Evolutionary conservation across 2,797 vertebrate species (phyloP).

Genomic region (Bradypodion ventrale): DNA sequence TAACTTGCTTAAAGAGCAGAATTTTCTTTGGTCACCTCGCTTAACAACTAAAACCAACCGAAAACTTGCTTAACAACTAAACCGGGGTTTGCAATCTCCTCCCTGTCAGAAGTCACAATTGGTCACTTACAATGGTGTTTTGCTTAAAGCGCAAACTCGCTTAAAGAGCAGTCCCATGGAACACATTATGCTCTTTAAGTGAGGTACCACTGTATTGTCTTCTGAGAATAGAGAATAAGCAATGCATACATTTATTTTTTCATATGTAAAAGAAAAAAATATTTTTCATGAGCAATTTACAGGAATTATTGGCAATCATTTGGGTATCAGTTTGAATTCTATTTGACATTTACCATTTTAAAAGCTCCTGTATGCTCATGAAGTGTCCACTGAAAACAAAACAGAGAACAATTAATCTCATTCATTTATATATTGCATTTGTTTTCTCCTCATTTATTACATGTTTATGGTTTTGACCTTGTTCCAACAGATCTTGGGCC

Average conservation of each 20-base stretch:
- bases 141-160: too few relatives aligned
- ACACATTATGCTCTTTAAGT: too few relatives aligned
- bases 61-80: too few relatives aligned
- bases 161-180: too few relatives aligned
- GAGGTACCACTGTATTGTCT: too few relatives aligned
- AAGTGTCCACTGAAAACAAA: not conserved
- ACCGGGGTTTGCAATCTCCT: too few relatives aligned
- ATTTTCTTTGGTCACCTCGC: too few relatives aligned
- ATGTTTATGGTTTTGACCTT: not conserved
- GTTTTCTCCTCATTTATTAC: not conserved
- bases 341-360: constrained; percentile 2
- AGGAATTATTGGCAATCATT: not conserved
- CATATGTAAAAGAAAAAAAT: not conserved
- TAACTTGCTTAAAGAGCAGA: too few relatives aligned
- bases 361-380: not conserved
- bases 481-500: not conserved
- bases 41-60: too few relatives aligned
- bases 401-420: not conserved
- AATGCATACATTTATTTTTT: not conserved
- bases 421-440: not conserved
- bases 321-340: not conserved
- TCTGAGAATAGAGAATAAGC: too few relatives aligned
- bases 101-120: too few relatives aligned
- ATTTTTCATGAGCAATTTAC: not conserved
- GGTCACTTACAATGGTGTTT: too few relatives aligned